phyloP scores from a whole-genome alignment of 2,888 invertebrate genomes.

The Priocnemis perturbator region DNA sequence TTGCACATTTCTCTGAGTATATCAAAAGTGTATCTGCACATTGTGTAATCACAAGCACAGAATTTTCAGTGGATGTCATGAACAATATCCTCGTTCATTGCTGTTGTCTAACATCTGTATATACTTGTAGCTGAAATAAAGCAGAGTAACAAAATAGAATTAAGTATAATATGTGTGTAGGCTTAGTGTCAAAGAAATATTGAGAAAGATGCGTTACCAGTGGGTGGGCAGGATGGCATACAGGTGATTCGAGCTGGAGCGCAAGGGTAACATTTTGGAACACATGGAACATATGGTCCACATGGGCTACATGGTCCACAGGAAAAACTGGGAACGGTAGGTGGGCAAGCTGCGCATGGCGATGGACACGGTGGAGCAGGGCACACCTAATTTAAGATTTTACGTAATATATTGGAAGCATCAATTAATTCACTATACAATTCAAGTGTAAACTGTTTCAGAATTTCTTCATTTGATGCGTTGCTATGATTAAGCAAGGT shows the following conservation, averaged over 20 bases:
- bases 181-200: neutral
- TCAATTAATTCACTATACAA: no score
- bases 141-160: neutral
- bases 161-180: neutral
- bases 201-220: conserved; percentile 16
- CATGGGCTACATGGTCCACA: conserved; percentile 19
- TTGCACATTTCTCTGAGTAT: neutral
- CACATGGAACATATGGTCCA: conserved; percentile 9
- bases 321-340: conserved; percentile 15
- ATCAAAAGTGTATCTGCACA: neutral
- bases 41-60: no score
- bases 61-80: no score
- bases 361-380: neutral
- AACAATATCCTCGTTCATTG: neutral
- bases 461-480: no score
- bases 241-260: conserved; percentile 21
- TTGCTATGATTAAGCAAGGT: no score
- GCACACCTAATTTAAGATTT: neutral
- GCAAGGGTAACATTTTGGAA: conserved; percentile 25
- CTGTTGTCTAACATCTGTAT: conserved; percentile 21
- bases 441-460: no score
- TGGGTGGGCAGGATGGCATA: conserved; percentile 25
- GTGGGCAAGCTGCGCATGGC: neutral
- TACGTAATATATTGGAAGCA: no score
- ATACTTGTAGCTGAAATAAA: conserved; percentile 26